Base-by-base conservation (phyloP, 2,888 invertebrate genomes). In the Drosophila neonasuta region DNA sequence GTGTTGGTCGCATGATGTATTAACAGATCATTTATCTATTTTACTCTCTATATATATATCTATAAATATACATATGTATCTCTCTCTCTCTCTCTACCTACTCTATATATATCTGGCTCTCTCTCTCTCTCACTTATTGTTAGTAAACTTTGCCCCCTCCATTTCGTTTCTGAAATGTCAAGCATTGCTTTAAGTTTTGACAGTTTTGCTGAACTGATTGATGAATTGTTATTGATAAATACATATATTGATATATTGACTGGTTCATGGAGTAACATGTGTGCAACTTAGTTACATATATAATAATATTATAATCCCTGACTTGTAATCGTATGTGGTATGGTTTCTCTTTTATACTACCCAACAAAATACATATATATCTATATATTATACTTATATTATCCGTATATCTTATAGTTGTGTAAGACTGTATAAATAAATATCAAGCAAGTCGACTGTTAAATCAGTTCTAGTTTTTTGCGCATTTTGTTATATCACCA, bases 1-100 rank as follows among this genome's bases (percentile, higher is more conserved):
- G 76, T 78, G 70, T 73, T 78, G 78, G 70, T 71, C 66, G 78
- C 78, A 78, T 78, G 78, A 66, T 75, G 55, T 65, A 66, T 73
- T 73, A 64, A 64, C 74, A 70, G 73, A 63, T 67, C 57, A 66
- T 77, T 73, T 74, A 74, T 73, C 61, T 72, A 68, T 44, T 56
- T 77, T 71, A 58, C 50, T 50, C 54, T 24, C 24, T 24, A 24
- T 24, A 24, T 24, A 24, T 24, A 24, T 49, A 36, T 48, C 32
- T 44, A 34, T 41, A 58, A 5, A n/a, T 54, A 29, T n/a, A 54
- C 29, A 39, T 29, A 30, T 32, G 20, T 45, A 30, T 30, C 11
- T 52, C 36, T 60, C 48, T 67, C 48, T 67, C 41, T 59, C 34
- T 68, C 60, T 73, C 58, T 57, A 45, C 48, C 46, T 57, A 48